A percentile compares a stretch with the other conserved stretches of the same genome.
Conservation (phyloP, 1,140 invertebrate species). For the Saccostrea echinata region DNA sequence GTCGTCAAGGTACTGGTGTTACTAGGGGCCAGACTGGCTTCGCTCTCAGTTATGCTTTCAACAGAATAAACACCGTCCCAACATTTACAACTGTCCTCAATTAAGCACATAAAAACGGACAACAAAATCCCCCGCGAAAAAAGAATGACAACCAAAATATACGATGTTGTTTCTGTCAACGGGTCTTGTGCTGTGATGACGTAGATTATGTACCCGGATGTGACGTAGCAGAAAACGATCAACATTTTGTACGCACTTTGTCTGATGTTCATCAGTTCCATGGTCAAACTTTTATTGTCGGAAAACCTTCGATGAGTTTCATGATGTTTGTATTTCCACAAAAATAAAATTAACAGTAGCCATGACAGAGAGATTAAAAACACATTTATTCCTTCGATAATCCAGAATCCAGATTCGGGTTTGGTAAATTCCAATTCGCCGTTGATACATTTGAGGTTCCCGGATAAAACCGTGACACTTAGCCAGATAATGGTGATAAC, state of each 20-base stretch:
- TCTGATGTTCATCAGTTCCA: conserved; percentile 46
- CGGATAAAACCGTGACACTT: conserved; percentile 53
- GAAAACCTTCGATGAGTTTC: conserved; percentile 41
- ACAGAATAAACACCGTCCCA: conserved; percentile 58
- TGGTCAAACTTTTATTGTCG: conserved; percentile 53
- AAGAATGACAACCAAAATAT: conserved; percentile 52
- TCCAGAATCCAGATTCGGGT: conserved; percentile 55
- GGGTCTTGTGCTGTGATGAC: conserved; percentile 43
- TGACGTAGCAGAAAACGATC: conserved; percentile 42
- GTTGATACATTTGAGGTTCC: conserved; percentile 54
- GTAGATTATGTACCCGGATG: conserved; percentile 53
- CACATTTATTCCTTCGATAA: conserved; percentile 51
- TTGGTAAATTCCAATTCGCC: conserved; percentile 54
- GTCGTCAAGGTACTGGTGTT: conserved; percentile 35
- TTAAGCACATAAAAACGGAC: conserved; percentile 51
- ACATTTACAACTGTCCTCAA: conserved; percentile 50
- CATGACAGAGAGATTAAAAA: conserved; percentile 43
- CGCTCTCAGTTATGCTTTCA: conserved; percentile 37
- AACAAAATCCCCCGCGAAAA: conserved; percentile 52
- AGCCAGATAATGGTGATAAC: conserved; percentile 58
- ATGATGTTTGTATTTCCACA: conserved; percentile 53
- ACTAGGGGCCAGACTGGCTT: conserved; percentile 37
- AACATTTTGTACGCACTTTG: conserved; percentile 51
- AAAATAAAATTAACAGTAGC: conserved; percentile 50
- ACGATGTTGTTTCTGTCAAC: conserved; percentile 41